A percentile compares a stretch with the other conserved stretches of the same genome.
phyloP scores from a whole-genome alignment of 2,113 vertebrate species.

The Rhinopomastus cyanomelas region DNA sequence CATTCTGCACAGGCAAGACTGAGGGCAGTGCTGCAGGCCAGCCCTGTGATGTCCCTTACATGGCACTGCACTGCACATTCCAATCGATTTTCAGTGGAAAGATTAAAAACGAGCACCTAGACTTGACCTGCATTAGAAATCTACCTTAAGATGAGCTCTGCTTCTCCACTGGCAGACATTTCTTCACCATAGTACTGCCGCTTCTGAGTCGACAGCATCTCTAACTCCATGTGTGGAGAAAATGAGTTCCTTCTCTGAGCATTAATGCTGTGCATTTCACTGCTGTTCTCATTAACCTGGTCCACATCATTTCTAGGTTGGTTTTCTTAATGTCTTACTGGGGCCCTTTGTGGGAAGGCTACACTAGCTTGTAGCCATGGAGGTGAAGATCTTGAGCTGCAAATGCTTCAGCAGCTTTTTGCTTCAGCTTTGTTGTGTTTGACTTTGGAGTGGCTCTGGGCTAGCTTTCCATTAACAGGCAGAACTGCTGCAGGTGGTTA shows the following conservation, averaged over 20 bases:
- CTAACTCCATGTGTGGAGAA: background rate
- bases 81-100: background rate
- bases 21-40: background rate
- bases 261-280: background rate
- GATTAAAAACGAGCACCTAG: background rate
- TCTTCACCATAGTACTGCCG: background rate
- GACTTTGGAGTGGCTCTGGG: conserved; percentile 19
- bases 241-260: background rate
- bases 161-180: background rate
- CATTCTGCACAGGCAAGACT: background rate
- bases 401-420: background rate
- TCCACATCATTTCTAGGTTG: background rate
- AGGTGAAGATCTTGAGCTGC: background rate
- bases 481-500: conserved; percentile 34
- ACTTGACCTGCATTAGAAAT: background rate
- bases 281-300: background rate
- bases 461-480: conserved; percentile 40
- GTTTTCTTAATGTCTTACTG: background rate
- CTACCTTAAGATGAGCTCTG: background rate
- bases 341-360: background rate
- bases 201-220: background rate
- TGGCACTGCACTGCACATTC: background rate
- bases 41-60: rapidly evolving
- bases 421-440: conserved; percentile 3
- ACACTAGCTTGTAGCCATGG: background rate